Evolutionary conservation across 2,113 vertebrate species (phyloP).

Genomic region (Dromiciops gliroides): DNA sequence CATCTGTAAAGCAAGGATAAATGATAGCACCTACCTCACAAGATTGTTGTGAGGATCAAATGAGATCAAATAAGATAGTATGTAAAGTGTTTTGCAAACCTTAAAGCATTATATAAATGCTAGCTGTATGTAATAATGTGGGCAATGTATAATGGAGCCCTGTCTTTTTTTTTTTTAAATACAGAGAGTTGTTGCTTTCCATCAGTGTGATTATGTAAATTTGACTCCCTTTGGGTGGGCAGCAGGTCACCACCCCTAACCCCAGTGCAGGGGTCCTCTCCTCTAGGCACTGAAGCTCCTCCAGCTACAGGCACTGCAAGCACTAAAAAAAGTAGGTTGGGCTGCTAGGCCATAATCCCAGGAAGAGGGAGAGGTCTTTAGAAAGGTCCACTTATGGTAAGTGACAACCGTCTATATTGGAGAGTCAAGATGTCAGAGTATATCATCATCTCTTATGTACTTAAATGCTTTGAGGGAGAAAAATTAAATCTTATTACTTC

Average conservation of each 20-base stretch:
- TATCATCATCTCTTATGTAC: too few relatives aligned
- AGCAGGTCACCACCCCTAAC: not conserved
- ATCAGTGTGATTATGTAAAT: not conserved
- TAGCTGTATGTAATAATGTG: not conserved
- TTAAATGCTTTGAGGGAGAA: not conserved
- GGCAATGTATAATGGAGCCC: not conserved
- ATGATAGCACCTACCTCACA: not conserved
- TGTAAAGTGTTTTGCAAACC: not conserved
- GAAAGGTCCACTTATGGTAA: not conserved
- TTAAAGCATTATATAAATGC: not conserved
- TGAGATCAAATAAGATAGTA: not conserved
- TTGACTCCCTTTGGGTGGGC: not conserved
- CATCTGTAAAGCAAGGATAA: not conserved
- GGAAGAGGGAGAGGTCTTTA: not conserved
- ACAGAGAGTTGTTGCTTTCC: not conserved
- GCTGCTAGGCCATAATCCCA: not conserved
- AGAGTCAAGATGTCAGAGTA: not conserved
- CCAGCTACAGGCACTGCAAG: not conserved
- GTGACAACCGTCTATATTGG: not conserved
- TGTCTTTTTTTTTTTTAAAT: not conserved
- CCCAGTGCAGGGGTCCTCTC: not conserved
- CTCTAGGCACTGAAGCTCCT: not conserved
- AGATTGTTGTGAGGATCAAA: not conserved
- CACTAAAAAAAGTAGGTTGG: too few relatives aligned
- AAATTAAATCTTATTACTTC: not conserved